Conservation (phyloP, 1,140 invertebrate species). For the Artemia franciscana region DNA sequence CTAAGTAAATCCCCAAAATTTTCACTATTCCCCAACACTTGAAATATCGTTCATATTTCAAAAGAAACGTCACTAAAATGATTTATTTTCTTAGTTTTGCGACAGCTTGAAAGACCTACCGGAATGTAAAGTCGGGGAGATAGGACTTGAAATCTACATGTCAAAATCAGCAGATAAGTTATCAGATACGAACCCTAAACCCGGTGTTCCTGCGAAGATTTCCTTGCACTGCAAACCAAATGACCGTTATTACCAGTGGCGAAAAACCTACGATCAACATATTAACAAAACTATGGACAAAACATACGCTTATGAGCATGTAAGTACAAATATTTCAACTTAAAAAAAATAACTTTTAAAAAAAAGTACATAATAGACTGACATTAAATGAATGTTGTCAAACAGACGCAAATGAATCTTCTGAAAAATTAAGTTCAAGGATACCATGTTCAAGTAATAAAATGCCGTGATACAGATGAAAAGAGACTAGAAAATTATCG, state of each 20-base stretch:
- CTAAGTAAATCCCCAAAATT: too few relatives aligned
- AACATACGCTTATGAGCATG: slow-evolving; percentile 20
- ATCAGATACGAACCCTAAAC: background rate
- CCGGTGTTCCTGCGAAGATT: background rate
- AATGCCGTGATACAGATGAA: too few relatives aligned
- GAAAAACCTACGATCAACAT: slow-evolving; percentile 11
- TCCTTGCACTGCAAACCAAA: background rate
- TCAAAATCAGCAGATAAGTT: background rate
- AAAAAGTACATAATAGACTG: too few relatives aligned
- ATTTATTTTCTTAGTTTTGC: slow-evolving; percentile 15
- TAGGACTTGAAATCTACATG: slow-evolving; percentile 2
- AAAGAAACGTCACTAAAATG: too few relatives aligned
- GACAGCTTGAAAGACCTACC: slow-evolving; percentile 10
- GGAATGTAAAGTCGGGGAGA: slow-evolving; percentile 10
- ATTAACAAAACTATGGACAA: slow-evolving; percentile 15
- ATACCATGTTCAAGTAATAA: too few relatives aligned
- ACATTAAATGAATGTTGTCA: too few relatives aligned
- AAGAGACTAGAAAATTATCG: too few relatives aligned
- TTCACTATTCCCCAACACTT: too few relatives aligned
- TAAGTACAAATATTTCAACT: slow-evolving; percentile 8
- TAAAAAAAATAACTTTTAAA: too few relatives aligned
- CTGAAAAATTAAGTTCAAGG: too few relatives aligned
- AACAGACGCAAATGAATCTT: too few relatives aligned
- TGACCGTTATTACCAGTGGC: background rate
- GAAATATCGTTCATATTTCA: too few relatives aligned